Evolutionary conservation across 2,888 invertebrate species (phyloP), one percentile per base, ranked within the genome.

Genomic region (Petrolisthes cinctipes): DNA sequence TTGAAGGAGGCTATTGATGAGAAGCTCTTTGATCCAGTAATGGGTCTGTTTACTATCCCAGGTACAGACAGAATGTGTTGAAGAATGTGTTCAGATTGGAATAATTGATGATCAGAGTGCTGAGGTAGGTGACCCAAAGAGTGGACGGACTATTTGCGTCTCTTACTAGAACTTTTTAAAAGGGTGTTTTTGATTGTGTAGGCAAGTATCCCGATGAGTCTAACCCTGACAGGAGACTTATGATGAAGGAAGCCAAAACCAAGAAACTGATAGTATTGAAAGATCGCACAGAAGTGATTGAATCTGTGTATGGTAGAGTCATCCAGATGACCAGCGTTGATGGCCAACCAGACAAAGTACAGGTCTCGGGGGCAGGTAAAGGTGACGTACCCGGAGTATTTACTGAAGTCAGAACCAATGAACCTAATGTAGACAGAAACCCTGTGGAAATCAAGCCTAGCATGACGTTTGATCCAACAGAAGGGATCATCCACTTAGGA

Each of bases 101-200:
- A 95, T 99, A 53, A 96, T 99, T 79, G 96, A 98, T 93, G 95
- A 96, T 20, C 94, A 95, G 91, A 98, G 97, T 0, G 97, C 96
- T 17, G 93, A 95, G 84, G 97, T 98, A 0, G 93, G 97, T 56
- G 97, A 98, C 92, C 95, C 96, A 1, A 95, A 94, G 91, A 95
- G 95, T 87, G 95, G 95, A 83, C 95, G 95, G 92, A 88, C 86
- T 57, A 93, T 96, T 23, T 94, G n/a, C n/a, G n/a, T n/a, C 95
- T 4, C 92, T 97, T n/a, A 92, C 94, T 6, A 94, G 95, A 92
- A 96, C 97, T 86, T 93, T 98, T 90, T 96, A 97, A 91, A 96
- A 96, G 91, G 95, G 95, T 91, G 94, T 98, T 85, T 93, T 98
- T 85, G 96, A 97, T 92, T 94, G 94, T 37, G 95, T 95, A 7